Conservation (phyloP, 2,797 vertebrate genomes). For the Amblyraja radiata region DNA sequence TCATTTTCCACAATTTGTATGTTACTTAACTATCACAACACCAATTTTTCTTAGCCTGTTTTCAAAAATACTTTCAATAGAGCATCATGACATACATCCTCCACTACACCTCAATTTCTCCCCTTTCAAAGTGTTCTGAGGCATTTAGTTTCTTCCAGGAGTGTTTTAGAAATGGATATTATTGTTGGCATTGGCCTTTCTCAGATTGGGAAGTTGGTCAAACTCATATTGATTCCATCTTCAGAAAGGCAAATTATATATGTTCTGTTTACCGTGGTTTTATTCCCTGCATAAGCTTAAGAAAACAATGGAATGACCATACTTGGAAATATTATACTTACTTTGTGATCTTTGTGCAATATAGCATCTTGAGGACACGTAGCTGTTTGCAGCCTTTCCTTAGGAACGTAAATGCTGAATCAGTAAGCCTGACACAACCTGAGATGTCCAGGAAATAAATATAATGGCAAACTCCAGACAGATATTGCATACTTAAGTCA, state of each 20-base stretch:
- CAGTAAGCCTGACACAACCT: constrained; percentile 64
- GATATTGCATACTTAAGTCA: constrained; percentile 58
- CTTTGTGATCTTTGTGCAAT: constrained; percentile 66
- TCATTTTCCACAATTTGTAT: background rate
- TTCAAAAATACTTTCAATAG: background rate
- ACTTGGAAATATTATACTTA: constrained; percentile 46
- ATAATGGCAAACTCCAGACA: constrained; percentile 60
- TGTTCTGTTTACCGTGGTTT: background rate
- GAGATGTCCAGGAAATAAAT: constrained; percentile 68
- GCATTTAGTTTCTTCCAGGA: background rate
- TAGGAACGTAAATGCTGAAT: constrained; percentile 54
- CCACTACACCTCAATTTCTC: background rate
- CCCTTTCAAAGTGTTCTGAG: background rate
- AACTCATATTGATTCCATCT: background rate
- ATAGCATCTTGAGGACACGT: constrained; percentile 60
- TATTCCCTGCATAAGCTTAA: background rate
- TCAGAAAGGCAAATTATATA: background rate
- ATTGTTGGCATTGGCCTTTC: background rate
- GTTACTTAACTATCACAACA: background rate
- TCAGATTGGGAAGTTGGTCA: background rate
- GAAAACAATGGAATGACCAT: background rate
- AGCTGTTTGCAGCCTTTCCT: constrained; percentile 61
- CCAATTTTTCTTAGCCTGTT: background rate
- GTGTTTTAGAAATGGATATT: background rate
- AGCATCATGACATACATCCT: background rate